Evolutionary conservation across 2,113 vertebrate genomes (phyloP).

Genomic region (Arenaria interpres): DNA sequence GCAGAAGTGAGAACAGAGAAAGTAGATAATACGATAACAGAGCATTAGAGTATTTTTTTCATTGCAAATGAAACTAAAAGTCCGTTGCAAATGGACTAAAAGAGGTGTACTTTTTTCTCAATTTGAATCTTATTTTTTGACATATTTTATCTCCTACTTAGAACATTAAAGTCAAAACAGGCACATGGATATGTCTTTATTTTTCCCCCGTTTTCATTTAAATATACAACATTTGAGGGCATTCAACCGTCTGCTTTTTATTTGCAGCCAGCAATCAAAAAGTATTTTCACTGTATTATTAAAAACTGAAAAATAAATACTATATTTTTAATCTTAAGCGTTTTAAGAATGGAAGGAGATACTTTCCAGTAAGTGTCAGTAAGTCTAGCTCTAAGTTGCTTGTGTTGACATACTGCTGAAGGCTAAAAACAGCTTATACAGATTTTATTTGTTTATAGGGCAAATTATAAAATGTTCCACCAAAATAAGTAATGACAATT

Average conservation of each 20-base stretch:
- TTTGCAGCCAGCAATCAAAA: slow-evolving; percentile 37
- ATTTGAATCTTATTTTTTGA: background rate
- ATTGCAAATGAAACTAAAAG: too few species aligned
- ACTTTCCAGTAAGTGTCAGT: slow-evolving; percentile 60
- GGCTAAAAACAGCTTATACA: slow-evolving; percentile 78
- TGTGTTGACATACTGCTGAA: slow-evolving; percentile 70
- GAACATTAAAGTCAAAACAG: background rate
- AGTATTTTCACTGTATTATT: slow-evolving; percentile 30
- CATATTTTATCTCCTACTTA: background rate
- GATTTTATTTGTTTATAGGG: slow-evolving; percentile 77
- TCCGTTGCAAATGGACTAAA: background rate
- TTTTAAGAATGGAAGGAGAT: slow-evolving; percentile 65
- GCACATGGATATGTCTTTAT: background rate
- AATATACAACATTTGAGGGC: background rate
- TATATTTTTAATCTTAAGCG: slow-evolving; percentile 68
- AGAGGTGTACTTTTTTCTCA: background rate
- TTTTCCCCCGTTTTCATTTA: background rate
- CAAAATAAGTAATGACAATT: slow-evolving; percentile 81
- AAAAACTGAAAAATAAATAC: slow-evolving; percentile 39
- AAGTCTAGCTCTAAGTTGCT: slow-evolving; percentile 63
- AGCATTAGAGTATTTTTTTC: background rate
- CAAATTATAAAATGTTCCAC: slow-evolving; percentile 79
- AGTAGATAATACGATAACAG: background rate
- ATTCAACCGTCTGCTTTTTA: slow-evolving; percentile 16
- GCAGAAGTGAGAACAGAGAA: background rate